A percentile compares a stretch with the other conserved stretches of the same genome.
Conservation (phyloP, 2,113 vertebrate species). For the Meles meles region DNA sequence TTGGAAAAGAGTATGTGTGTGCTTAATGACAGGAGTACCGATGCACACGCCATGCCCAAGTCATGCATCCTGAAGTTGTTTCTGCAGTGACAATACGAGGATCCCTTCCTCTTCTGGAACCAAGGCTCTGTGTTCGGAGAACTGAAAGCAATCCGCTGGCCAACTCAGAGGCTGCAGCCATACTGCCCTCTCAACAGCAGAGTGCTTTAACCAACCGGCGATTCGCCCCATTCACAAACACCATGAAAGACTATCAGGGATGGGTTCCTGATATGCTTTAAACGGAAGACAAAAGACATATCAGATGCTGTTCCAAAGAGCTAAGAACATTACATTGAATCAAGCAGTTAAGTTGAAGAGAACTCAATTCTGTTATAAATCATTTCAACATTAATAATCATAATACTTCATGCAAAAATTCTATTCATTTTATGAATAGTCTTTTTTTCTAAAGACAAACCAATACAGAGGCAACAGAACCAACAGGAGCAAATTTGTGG, state of each 20-base stretch:
- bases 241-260: background rate
- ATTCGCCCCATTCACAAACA: background rate
- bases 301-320: background rate
- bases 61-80: background rate
- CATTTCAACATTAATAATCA: background rate
- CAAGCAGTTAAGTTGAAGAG: background rate
- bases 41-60: background rate
- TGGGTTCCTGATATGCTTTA: background rate
- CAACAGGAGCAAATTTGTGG: background rate
- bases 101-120: background rate
- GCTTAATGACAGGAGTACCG: background rate
- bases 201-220: background rate
- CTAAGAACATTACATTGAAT: background rate
- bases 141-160: background rate
- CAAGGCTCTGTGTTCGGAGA: background rate
- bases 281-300: background rate
- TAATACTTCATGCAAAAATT: background rate
- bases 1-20: background rate
- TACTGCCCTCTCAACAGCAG: background rate
- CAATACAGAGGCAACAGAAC: background rate
- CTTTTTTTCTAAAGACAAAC: slow-evolving; percentile 15
- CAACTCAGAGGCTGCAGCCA: background rate
- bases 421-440: background rate
- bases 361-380: background rate
- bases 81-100: background rate